Evolutionary conservation across 2,888 invertebrate genomes (phyloP), one percentile per base, ranked within the genome.

Genomic region (Pegoplata infirma): DNA sequence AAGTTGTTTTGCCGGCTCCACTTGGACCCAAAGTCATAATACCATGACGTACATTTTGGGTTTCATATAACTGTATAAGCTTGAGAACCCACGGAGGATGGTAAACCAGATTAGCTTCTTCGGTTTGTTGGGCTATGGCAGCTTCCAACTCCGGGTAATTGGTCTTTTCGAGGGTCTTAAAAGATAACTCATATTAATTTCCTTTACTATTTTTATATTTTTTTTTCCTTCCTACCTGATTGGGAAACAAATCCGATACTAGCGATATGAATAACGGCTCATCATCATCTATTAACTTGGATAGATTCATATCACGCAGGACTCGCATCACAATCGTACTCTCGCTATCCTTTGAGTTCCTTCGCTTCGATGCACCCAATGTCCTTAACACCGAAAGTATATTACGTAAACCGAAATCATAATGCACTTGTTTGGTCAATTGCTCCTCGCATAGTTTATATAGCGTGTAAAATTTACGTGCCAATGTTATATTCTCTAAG

Each of bases 401-500:
- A 88, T 98, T 98, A 83, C 98, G 92, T 66, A 98, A 91, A 21
- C 98, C 98, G 86, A 98, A 98, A 90, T 98, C 98, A 88, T 98
- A 98, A 86, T 98, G 98, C 0, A 98, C 97, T 92, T 98, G 98
- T 90, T 98, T 98, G 0, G 98, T 98, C 8, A 98, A 91, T 89
- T 98, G 98, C 88, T 98, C 98, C 88, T 98, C 98, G 88, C 98
- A 98, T 5, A 98, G 91, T 89, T 98, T 98, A 89, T 98, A 98
- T 16, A 98, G 91, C 0, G 98, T 98, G 90, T 97, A 98, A 90
- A 98, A 98, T 89, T 98, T 98, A 82, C 98, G 92, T 0, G 98
- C 97, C 7, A 98, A 90, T 0, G 97, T 97, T 44, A 98, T 96
- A 87, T 98, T 98, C 89, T 98, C 97, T 47, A 98, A 90, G 89